Percentiles rank a stretch among this genome's conserved stretches.
These are phyloP conservation scores for Drosophila cardini DNA, from an alignment of 1,140 invertebrate species.

Conservation along the genomic window DNA sequence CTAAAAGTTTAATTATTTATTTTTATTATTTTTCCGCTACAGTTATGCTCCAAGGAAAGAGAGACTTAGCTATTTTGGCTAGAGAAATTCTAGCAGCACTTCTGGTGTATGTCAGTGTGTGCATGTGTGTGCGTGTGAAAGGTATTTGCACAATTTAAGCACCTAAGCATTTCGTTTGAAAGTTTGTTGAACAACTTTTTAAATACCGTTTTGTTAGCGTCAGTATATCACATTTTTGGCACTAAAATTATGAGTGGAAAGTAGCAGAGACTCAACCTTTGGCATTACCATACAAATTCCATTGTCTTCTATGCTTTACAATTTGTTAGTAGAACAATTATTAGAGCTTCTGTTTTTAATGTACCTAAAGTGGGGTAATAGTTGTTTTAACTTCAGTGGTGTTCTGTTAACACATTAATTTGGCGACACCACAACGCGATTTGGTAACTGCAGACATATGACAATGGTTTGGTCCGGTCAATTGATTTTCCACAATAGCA, in stretches of 20 bases:
- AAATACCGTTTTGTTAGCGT: constrained; percentile 62
- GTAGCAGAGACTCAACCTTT: not conserved
- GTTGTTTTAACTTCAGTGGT: no score
- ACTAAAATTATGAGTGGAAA: not conserved
- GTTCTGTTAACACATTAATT: not conserved
- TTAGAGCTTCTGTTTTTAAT: no score
- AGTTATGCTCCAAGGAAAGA: no score
- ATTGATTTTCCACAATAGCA: not conserved
- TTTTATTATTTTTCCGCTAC: no score
- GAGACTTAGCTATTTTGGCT: no score
- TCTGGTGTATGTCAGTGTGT: not conserved
- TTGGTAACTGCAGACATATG: not conserved
- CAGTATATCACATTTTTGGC: constrained; percentile 51
- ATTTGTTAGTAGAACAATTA: no score
- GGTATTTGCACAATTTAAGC: constrained; percentile 65
- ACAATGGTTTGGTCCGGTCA: constrained; percentile 3
- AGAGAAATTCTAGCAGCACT: no score
- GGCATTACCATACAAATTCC: not conserved
- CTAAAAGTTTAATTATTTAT: no score
- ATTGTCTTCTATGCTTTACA: no score
- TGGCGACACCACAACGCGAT: not conserved
- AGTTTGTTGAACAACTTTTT: constrained; percentile 76
- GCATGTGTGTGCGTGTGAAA: constrained; percentile 25
- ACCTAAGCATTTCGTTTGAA: constrained; percentile 67
- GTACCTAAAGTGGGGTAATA: no score